Conservation (phyloP, 2,888 invertebrate genomes). For the Nymphalis c-album region DNA sequence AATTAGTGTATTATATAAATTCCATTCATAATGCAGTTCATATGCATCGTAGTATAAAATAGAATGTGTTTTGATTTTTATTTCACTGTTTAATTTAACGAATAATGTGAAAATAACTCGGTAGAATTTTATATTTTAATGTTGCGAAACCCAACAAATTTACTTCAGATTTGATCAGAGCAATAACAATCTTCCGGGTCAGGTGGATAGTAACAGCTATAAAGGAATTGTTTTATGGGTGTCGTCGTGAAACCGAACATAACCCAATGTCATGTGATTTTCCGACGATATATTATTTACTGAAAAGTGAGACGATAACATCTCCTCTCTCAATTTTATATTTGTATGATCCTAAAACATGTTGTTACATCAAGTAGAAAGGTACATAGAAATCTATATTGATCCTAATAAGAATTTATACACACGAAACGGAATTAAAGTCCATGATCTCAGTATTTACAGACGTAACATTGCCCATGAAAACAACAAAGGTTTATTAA, state of each 20-base stretch:
- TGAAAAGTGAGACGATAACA: slow-evolving; percentile 21
- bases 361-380: no score
- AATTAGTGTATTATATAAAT: no score
- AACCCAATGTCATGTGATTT: slow-evolving; percentile 51
- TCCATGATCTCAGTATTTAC: no score
- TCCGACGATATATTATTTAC: slow-evolving; percentile 36
- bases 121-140: slow-evolving; percentile 7
- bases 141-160: slow-evolving; percentile 34
- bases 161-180: slow-evolving; percentile 46
- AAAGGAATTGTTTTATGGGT: slow-evolving; percentile 69
- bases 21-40: no score
- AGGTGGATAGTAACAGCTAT: slow-evolving; percentile 55
- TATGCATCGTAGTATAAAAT: no score
- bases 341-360: background rate
- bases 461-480: no score
- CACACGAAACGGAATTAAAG: no score
- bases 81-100: no score
- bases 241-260: slow-evolving; percentile 63
- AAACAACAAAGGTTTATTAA: no score
- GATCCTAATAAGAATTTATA: no score
- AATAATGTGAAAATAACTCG: background rate
- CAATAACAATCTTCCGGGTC: slow-evolving; percentile 45
- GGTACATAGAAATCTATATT: no score
- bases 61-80: no score
- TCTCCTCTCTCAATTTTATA: slow-evolving; percentile 2